phyloP scores from a whole-genome alignment of 2,888 invertebrate species.

The Ectropis crepuscularia region DNA sequence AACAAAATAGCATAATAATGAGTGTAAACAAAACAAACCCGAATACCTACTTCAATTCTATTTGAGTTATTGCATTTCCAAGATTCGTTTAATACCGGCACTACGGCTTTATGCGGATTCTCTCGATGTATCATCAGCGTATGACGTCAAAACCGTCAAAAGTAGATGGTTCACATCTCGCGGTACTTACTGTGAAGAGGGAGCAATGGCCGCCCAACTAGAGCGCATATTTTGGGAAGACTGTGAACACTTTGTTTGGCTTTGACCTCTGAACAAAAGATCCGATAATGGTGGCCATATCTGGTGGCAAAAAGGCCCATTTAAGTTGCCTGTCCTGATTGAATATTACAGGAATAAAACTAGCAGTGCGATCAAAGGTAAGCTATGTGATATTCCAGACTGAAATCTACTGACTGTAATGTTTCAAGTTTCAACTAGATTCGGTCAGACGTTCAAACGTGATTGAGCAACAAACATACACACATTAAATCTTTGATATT shows the following conservation, averaged over 20 bases:
- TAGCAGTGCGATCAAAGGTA: no score
- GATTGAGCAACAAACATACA: no score
- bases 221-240: neutral
- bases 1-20: neutral
- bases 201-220: slow-evolving; percentile 3
- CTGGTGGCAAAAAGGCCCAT: no score
- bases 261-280: no score
- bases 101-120: slow-evolving; percentile 7
- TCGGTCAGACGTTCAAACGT: no score
- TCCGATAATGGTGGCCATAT: no score
- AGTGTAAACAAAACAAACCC: slow-evolving; percentile 4
- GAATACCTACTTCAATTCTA: slow-evolving; percentile 10
- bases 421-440: no score
- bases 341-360: no score
- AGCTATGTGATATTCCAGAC: no score
- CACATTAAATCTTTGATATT: no score
- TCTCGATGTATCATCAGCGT: slow-evolving; percentile 8
- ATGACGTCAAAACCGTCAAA: slow-evolving; percentile 15
- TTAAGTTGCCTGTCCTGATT: no score
- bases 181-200: neutral
- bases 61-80: slow-evolving; percentile 10
- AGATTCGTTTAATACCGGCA: slow-evolving; percentile 7
- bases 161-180: slow-evolving; percentile 9
- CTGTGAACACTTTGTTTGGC: neutral
- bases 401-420: no score